These are phyloP conservation scores for Pygmarrhopalites habei DNA, from an alignment of 1,140 invertebrate species.

Conservation along the genomic window DNA sequence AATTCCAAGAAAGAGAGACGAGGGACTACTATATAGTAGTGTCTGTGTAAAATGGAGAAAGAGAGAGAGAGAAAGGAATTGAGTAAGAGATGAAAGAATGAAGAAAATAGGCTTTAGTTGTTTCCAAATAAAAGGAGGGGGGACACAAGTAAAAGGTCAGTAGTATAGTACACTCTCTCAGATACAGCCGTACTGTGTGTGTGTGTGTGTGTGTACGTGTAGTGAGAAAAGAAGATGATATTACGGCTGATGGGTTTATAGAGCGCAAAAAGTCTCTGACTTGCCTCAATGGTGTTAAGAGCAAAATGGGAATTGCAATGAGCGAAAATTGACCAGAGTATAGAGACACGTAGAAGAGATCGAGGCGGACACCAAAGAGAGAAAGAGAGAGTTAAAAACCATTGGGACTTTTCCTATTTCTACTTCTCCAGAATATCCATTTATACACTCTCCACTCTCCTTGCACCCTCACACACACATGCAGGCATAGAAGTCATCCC, in stretches of 20 bases:
- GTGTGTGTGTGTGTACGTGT: no score
- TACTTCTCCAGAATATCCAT: no score
- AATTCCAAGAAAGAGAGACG: background rate
- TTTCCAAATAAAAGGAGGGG: constrained; percentile 20
- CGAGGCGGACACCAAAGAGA: no score
- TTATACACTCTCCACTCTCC: no score
- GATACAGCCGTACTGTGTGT: no score
- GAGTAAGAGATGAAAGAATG: constrained; percentile 20
- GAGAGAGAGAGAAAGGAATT: constrained; percentile 12
- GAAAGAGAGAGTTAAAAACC: no score
- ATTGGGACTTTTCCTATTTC: no score
- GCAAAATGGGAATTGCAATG: constrained; percentile 36
- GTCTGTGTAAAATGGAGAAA: constrained; percentile 2
- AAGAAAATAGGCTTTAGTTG: constrained; percentile 30
- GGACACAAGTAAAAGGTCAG: constrained; percentile 30
- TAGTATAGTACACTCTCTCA: no score
- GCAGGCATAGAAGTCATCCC: no score
- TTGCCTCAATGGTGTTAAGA: constrained; percentile 4
- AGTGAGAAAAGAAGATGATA: constrained; percentile 29
- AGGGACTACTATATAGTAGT: no score
- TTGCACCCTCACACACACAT: no score
- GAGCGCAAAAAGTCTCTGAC: constrained; percentile 28
- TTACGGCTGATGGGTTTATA: constrained; percentile 36
- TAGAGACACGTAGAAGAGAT: no score
- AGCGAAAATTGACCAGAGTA: constrained; percentile 35